Conservation (phyloP, 2,797 vertebrate species). For the Syncerus caffer region DNA sequence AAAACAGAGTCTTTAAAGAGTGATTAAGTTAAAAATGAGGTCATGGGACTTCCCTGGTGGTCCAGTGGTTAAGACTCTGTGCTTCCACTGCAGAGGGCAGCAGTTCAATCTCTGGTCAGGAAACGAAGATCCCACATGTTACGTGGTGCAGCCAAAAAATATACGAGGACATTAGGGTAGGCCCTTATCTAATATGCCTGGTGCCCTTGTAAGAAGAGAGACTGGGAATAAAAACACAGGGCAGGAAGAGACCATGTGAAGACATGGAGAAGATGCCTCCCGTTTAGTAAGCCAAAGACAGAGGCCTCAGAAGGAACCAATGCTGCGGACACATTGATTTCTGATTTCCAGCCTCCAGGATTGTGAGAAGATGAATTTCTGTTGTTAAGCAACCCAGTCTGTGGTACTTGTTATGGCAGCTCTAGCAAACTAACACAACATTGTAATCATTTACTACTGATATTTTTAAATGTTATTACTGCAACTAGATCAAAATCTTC, state of each 20-base stretch:
- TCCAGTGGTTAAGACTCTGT: neutral
- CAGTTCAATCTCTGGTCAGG: neutral
- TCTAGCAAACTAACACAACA: neutral
- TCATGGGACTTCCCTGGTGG: neutral
- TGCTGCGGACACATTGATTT: neutral
- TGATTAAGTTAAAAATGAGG: constrained; percentile 6
- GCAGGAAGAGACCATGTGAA: neutral
- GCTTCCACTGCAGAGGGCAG: neutral
- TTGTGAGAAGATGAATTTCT: neutral
- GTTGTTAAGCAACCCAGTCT: neutral
- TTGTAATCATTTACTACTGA: neutral
- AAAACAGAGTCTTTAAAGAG: neutral
- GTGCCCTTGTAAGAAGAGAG: neutral
- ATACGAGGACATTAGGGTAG: neutral
- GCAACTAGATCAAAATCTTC: neutral
- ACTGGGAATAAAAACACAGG: neutral
- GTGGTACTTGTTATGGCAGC: neutral
- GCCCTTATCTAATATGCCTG: neutral
- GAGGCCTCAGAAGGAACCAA: neutral
- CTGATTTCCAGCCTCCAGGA: neutral
- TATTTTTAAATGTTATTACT: neutral
- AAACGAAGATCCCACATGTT: neutral
- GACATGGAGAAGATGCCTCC: neutral
- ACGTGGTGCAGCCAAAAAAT: neutral
- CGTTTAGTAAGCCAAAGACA: neutral